Percentiles rank a stretch among this genome's conserved stretches.
Evolutionary conservation across 23 tunicate species (phyloP).

Genomic region (Styela clava): DNA sequence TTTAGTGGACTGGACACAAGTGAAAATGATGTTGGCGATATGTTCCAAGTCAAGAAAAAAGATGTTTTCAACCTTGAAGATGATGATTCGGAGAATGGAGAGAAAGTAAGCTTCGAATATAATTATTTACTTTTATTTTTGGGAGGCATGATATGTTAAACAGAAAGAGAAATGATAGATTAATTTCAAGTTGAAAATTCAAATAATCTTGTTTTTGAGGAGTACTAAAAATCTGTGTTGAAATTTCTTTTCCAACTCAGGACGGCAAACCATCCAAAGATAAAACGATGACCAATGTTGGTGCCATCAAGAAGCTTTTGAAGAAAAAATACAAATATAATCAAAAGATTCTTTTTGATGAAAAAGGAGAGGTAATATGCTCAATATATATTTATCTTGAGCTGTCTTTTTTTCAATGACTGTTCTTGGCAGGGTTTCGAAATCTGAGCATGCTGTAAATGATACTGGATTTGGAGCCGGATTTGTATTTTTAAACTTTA

Average conservation of each 20-base stretch:
- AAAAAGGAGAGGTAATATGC: conserved; percentile 54
- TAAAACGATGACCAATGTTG: conserved; percentile 25
- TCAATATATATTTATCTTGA: too few relatives aligned
- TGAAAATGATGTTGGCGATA: conserved; percentile 16
- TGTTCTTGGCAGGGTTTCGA: neutral
- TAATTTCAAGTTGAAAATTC: too few relatives aligned
- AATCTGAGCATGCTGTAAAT: conserved; percentile 20
- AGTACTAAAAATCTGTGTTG: too few relatives aligned
- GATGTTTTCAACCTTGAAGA: conserved; percentile 10
- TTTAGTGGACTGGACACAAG: neutral
- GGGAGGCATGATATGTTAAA: neutral
- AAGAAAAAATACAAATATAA: conserved; percentile 43
- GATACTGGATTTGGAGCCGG: too few relatives aligned
- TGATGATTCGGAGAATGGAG: neutral
- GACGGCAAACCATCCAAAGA: neutral
- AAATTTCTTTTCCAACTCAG: neutral
- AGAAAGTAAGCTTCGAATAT: neutral
- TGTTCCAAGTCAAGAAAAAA: conserved; percentile 37
- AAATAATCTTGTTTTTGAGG: too few relatives aligned
- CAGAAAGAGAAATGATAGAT: too few relatives aligned
- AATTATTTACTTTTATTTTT: neutral
- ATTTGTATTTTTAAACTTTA: too few relatives aligned
- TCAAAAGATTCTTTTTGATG: conserved; percentile 45
- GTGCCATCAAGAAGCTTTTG: conserved; percentile 30
- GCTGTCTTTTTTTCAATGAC: neutral